phyloP scores from a whole-genome alignment of 2,113 vertebrate species.

The Ivindomyrus marchei region DNA sequence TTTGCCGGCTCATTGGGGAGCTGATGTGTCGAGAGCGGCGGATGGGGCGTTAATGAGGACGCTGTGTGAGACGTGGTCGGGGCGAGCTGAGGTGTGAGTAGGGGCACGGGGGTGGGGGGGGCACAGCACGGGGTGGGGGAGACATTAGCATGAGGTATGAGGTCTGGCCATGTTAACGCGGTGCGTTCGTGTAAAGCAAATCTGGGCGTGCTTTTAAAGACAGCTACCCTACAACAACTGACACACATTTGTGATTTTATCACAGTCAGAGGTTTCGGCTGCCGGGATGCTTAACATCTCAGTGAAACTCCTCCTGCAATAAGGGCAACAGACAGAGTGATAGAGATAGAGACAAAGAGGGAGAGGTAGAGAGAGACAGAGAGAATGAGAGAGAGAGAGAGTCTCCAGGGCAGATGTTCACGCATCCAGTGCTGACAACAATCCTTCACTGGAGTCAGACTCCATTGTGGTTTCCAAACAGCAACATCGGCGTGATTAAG shows the following conservation, averaged over 20 bases:
- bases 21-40: constrained; percentile 32
- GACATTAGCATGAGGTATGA: not conserved
- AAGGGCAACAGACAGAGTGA: not conserved
- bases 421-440: not conserved
- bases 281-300: not conserved
- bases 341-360: not conserved
- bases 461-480: constrained; percentile 14
- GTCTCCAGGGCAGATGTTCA: not conserved
- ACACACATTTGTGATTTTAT: not conserved
- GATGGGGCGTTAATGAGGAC: constrained; percentile 40
- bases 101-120: not conserved
- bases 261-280: not conserved
- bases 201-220: not conserved
- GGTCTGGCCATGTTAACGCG: not conserved
- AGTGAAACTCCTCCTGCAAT: constrained; percentile 3
- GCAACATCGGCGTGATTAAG: constrained; percentile 12
- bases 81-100: not conserved
- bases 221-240: not conserved
- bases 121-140: not conserved
- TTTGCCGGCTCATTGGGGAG: constrained; percentile 34
- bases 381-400: not conserved
- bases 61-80: not conserved
- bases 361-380: not conserved
- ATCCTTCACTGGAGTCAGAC: constrained; percentile 6
- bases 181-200: not conserved